Evolutionary conservation across 2,113 vertebrate species (phyloP).

Genomic region (Narcine bancroftii): DNA sequence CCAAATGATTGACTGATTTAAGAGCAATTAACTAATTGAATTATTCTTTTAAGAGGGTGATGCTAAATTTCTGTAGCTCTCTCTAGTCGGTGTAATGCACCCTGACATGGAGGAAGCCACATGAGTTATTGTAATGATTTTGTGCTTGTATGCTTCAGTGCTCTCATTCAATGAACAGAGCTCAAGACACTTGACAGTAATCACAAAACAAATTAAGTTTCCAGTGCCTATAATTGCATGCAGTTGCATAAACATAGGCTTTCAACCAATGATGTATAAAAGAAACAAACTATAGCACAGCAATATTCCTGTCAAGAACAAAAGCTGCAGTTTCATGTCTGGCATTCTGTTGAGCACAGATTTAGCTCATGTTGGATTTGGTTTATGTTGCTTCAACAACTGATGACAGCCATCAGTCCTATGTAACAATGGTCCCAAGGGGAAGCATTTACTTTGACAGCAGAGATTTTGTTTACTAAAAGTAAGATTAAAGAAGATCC

Average conservation of each 20-base stretch:
- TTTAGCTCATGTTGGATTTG: slow-evolving; percentile 6
- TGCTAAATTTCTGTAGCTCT: not conserved
- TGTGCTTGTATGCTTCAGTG: not conserved
- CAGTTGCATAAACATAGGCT: slow-evolving; percentile 12
- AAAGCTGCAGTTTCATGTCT: not conserved
- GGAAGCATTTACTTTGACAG: not conserved
- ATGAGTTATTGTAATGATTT: not conserved
- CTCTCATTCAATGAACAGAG: not conserved
- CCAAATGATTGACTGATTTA: not conserved
- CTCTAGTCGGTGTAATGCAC: not conserved
- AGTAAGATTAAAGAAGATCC: not conserved
- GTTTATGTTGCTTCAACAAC: slow-evolving; percentile 25
- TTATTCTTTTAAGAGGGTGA: not conserved
- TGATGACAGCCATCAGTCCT: not conserved
- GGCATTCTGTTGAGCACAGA: not conserved
- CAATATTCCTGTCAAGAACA: not conserved
- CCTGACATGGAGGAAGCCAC: not conserved
- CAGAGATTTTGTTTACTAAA: not conserved
- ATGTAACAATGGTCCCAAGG: not conserved
- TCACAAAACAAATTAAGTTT: not conserved
- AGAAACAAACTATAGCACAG: not conserved
- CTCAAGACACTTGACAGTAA: slow-evolving; percentile 8
- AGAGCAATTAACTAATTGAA: not conserved
- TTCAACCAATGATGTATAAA: not conserved
- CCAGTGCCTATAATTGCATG: slow-evolving; percentile 17